Evolutionary conservation across 2,888 invertebrate species (phyloP), one percentile per base, ranked within the genome.

Genomic region (Gortyna flavago): DNA sequence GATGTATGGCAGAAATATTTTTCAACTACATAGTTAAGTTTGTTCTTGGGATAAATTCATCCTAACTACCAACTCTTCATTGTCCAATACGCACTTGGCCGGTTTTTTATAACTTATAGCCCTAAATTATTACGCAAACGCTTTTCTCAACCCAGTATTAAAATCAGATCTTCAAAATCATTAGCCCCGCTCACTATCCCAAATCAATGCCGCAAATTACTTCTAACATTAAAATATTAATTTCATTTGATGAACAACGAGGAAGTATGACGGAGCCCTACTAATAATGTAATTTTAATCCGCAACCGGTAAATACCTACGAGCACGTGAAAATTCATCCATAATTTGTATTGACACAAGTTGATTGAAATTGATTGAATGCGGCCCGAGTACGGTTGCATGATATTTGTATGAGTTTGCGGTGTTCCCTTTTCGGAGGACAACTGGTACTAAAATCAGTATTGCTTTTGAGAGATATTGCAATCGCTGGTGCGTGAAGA

Each of bases 361-460:
- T 83, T 83, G 85, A 89, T 89, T 85, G 86, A 85, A 85, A 85
- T 84, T 82, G 85, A 88, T 88, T 85, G 87, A 82, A 86, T 83
- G 83, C 79, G 74, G 83, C 78, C 81, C 70, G 77, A 84, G 75
- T 83, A 84, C 64, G 77, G 79, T 77, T 87, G 86, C 85, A 84
- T 87, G 86, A 87, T 89, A 89, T 88, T 89, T 87, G 85, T 89
- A 90, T 88, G 87, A 90, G 87, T 89, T 86, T 80, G 88, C 72
- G 87, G 88, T 87, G 85, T 85, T 75, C 67, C 77, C 75, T 85
- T 88, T 87, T 84, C 62, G 62, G 44, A 72, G 75, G 64, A 81
- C 80, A 77, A 75, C 35, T 61, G 82, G 75, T 75, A 72, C 78
- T 81, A 70, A 87, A 85, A 77, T 78, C 76, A 62, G 77, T 67